Percentiles rank a stretch among this genome's conserved stretches.
These are phyloP conservation scores for Tetragonisca angustula DNA, from an alignment of 2,888 invertebrate genomes.

Conservation along the genomic window DNA sequence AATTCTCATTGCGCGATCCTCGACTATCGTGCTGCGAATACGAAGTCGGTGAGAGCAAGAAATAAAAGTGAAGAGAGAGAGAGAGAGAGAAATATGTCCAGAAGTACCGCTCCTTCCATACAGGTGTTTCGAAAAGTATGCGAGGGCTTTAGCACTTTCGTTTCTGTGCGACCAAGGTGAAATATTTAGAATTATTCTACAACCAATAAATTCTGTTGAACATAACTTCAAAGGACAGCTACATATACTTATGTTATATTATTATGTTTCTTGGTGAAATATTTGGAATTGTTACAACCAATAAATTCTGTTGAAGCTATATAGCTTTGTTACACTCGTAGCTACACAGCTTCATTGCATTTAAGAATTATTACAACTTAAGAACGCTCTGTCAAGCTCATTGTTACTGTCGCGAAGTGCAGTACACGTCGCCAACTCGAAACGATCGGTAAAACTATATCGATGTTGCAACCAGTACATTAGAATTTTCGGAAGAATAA, in stretches of 20 bases:
- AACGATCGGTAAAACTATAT: background rate
- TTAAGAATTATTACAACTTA: too few relatives aligned
- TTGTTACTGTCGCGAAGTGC: background rate
- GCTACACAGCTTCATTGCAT: too few relatives aligned
- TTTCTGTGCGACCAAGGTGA: background rate
- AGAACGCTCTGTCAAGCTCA: too few relatives aligned
- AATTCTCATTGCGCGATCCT: slow-evolving; percentile 62
- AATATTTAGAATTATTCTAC: slow-evolving; percentile 14
- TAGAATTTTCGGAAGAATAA: background rate
- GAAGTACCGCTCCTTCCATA: slow-evolving; percentile 32
- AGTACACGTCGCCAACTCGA: background rate
- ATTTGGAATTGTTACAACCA: background rate
- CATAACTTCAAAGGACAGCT: background rate
- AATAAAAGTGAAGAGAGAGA: background rate
- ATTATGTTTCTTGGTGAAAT: background rate
- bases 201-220: background rate
- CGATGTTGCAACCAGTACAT: background rate
- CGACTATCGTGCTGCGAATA: slow-evolving; percentile 62
- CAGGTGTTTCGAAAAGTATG: slow-evolving; percentile 25
- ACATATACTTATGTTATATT: background rate
- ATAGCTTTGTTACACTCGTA: too few relatives aligned
- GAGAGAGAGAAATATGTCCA: slow-evolving; percentile 19
- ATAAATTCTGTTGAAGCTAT: background rate
- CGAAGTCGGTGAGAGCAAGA: slow-evolving; percentile 30
- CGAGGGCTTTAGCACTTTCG: slow-evolving; percentile 30